phyloP scores from a whole-genome alignment of 2,888 invertebrate species.

The Hypselothyrea guttata region DNA sequence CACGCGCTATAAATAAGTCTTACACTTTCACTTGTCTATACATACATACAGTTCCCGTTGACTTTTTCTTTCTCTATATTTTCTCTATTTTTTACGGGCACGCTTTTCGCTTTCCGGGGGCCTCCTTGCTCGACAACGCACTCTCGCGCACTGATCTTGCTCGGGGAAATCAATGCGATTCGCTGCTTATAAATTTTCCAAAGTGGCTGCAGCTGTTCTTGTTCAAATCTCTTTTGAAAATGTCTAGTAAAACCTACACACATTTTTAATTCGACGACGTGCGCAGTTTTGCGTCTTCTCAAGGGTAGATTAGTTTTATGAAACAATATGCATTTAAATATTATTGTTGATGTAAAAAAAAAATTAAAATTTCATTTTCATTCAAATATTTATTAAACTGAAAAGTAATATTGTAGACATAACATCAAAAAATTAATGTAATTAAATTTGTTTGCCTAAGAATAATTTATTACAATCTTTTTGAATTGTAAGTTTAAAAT shows the following conservation, averaged over 20 bases:
- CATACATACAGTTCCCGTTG: constrained; percentile 58
- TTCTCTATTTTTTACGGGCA: constrained; percentile 9
- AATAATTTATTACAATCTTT: no score
- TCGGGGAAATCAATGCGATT: constrained; percentile 23
- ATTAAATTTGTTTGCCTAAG: no score
- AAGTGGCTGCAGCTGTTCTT: constrained; percentile 66
- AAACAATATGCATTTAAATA: not conserved
- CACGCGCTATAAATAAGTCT: constrained; percentile 63
- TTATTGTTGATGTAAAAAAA: no score
- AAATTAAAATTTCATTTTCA: not conserved
- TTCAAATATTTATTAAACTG: no score
- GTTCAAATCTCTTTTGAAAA: constrained; percentile 59
- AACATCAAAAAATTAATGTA: no score
- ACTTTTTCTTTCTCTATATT: constrained; percentile 29
- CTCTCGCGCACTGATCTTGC: constrained; percentile 76
- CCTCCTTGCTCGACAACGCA: constrained; percentile 72
- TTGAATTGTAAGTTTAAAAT: no score
- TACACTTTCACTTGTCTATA: constrained; percentile 75
- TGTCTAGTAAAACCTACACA: constrained; percentile 67
- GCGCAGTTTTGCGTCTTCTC: constrained; percentile 1
- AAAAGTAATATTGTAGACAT: no score
- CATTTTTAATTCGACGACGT: constrained; percentile 51
- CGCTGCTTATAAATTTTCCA: constrained; percentile 64
- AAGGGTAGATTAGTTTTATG: no score
- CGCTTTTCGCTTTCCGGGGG: constrained; percentile 25